Percentiles rank a stretch among this genome's conserved stretches.
Evolutionary conservation across 2,113 vertebrate genomes (phyloP).

Genomic region (Indicator indicator): DNA sequence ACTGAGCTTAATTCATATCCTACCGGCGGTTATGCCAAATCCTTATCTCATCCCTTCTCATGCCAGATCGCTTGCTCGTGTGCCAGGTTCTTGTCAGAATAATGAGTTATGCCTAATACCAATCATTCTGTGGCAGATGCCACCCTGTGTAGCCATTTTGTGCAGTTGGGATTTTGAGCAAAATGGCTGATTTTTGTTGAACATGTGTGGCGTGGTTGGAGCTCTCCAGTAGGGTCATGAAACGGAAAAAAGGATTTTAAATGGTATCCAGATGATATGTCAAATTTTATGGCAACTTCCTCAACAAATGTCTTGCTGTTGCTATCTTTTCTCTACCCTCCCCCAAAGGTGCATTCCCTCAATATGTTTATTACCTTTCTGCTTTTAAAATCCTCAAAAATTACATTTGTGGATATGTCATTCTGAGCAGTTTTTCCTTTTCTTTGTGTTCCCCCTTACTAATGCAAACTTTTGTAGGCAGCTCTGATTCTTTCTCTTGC

Average conservation of each 20-base stretch:
- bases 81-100: conserved; percentile 68
- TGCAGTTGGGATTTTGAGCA: not conserved
- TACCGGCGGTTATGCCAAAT: conserved; percentile 25
- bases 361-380: not conserved
- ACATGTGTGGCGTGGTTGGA: rapidly evolving
- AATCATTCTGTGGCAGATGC: conserved; percentile 56
- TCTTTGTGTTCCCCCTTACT: not conserved
- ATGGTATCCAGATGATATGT: not conserved
- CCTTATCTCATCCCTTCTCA: conserved; percentile 14
- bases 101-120: conserved; percentile 50
- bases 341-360: not conserved
- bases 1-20: conserved; percentile 45
- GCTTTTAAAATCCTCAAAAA: not conserved
- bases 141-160: conserved; percentile 35
- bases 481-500: not conserved
- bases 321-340: not conserved
- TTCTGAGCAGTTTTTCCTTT: not conserved
- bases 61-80: not conserved
- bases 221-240: not conserved
- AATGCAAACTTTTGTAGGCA: not conserved
- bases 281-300: not conserved
- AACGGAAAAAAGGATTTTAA: not conserved
- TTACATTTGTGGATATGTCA: not conserved
- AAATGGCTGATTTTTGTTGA: not conserved
- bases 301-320: not conserved